These are phyloP conservation scores for Oscheius sp. DNA, from an alignment of 2,888 invertebrate species.

Conservation along the genomic window DNA sequence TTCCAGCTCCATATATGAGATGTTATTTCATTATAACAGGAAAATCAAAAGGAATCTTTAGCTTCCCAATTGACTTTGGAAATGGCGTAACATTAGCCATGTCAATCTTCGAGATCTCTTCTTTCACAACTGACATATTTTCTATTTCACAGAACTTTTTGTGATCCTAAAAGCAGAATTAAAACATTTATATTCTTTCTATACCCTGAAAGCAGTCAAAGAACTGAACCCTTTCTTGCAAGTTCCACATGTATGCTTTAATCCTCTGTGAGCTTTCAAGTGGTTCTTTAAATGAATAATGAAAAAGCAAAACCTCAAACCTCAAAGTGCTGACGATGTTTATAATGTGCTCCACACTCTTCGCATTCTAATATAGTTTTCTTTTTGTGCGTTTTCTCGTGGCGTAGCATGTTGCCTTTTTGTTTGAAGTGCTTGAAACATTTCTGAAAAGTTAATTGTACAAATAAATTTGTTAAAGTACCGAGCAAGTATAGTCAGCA, in stretches of 20 bases:
- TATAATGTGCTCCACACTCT: slow-evolving; percentile 4
- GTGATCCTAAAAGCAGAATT: slow-evolving; percentile 11
- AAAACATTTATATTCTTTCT: not conserved
- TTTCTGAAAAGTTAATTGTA: slow-evolving; percentile 30
- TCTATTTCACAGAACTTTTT: slow-evolving; percentile 18
- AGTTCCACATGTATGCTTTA: slow-evolving; percentile 1
- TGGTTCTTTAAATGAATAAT: slow-evolving; percentile 29
- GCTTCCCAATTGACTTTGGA: slow-evolving; percentile 1
- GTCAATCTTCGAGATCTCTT: too few relatives aligned
- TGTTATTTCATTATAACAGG: not conserved
- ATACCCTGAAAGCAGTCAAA: slow-evolving; percentile 25
- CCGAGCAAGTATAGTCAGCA: slow-evolving; percentile 14
- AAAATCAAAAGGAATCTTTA: slow-evolving; percentile 25
- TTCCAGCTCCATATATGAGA: too few relatives aligned
- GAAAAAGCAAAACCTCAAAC: slow-evolving; percentile 12
- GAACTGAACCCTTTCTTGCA: slow-evolving; percentile 10
- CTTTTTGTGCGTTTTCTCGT: slow-evolving; percentile 21
- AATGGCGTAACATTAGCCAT: not conserved
- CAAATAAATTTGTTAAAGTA: not conserved
- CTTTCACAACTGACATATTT: not conserved
- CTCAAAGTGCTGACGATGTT: slow-evolving; percentile 35
- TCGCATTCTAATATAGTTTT: slow-evolving; percentile 4
- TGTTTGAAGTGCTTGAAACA: slow-evolving; percentile 44
- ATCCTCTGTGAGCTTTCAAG: slow-evolving; percentile 34
- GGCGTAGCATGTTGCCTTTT: slow-evolving; percentile 41